Base-by-base conservation (phyloP, 2,113 vertebrate species). In the Atlantisia rogersi region DNA sequence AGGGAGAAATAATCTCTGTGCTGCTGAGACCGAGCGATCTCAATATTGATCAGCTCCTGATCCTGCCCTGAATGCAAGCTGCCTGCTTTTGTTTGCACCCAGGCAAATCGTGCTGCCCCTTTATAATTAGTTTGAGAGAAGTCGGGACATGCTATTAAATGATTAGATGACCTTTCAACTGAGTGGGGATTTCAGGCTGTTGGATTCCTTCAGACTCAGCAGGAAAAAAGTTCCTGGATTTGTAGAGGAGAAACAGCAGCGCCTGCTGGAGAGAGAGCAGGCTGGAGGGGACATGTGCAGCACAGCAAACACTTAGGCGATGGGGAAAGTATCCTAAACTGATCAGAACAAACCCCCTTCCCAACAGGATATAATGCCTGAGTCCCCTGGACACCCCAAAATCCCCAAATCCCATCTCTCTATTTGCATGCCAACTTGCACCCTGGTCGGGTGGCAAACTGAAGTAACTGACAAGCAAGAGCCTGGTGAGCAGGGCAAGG, bases 381-480 rank as follows among this genome's bases (percentile, higher is more conserved):
- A 55, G 55, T 42, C 15, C 52, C 24, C 44, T 40, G 70, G 50
- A 40, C 40, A 35, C 24, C 64, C 63, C 15, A 18, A 63, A 28
- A 5, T 18, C 4, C 28, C 37, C 32, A 42, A 14, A 39, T 32
- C 44, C 16, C 48, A 10, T 53, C 39, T 31, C 69, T n/a, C 37
- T 35, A 1, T 46, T 50, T 46, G 40, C 15, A 4, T 15, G 37
- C 35, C 35, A 42, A 6, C 11, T 46, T 26, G 21, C 18, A 37
- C 9, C 50, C 4, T 0, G 7, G 14, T 2, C 55, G 60, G 20
- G 50, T n/a, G 31, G n/a, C 40, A 64, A 42, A 17, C 0, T 58
- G 44, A 48, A 60, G 18, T 28, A 32, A 25, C 37, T 10, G 53
- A 12, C 15, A 31, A 35, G 67, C 20, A 28, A 2, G 39, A 56